These are phyloP conservation scores for Mythimna pallens DNA, from an alignment of 2,888 invertebrate species.

Conservation along the genomic window DNA sequence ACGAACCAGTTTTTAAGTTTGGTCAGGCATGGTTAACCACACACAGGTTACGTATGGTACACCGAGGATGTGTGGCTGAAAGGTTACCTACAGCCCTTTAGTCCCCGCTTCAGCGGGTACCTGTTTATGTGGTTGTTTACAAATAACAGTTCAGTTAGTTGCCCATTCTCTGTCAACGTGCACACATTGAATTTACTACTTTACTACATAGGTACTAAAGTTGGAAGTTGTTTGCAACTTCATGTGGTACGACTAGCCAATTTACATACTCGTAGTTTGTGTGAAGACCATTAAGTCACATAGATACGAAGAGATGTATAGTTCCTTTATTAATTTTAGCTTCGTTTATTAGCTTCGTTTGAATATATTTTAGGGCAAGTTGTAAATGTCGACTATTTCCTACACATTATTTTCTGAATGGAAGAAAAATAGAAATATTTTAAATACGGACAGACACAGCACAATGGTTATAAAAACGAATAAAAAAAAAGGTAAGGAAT, in stretches of 20 bases:
- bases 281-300: slow-evolving; percentile 36
- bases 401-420: no score
- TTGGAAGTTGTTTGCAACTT: slow-evolving; percentile 11
- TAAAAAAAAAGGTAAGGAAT: no score
- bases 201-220: accelerated
- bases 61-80: slow-evolving; percentile 23
- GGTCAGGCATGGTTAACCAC: slow-evolving; percentile 13
- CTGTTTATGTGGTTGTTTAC: slow-evolving; percentile 51
- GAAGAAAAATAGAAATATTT: no score
- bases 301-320: slow-evolving; percentile 3
- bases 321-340: slow-evolving; percentile 20
- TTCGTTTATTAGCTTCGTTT: slow-evolving; percentile 2
- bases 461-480: no score
- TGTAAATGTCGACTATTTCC: not conserved
- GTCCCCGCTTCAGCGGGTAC: slow-evolving; percentile 43
- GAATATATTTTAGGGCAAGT: not conserved
- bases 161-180: slow-evolving; percentile 16
- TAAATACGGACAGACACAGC: no score
- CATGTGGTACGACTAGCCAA: slow-evolving; percentile 18
- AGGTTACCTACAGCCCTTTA: slow-evolving; percentile 35
- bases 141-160: slow-evolving; percentile 49
- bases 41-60: slow-evolving; percentile 13
- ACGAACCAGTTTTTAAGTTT: slow-evolving; percentile 7
- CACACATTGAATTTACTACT: not conserved
- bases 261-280: slow-evolving; percentile 46